Conservation (phyloP, 2,888 invertebrate species). For the Lasiommata megera region DNA sequence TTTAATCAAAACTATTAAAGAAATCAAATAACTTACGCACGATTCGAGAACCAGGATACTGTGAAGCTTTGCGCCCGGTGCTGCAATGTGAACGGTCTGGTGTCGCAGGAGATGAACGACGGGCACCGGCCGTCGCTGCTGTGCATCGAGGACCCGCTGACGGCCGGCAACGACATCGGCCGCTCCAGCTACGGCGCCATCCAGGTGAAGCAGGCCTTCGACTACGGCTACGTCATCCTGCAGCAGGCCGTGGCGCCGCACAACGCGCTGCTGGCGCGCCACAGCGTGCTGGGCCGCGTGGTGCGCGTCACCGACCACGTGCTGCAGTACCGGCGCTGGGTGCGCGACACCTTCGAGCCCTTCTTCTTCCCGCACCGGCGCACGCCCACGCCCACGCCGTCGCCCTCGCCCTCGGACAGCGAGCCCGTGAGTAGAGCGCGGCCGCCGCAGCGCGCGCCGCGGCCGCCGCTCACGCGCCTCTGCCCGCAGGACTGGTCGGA, state of each 20-base stretch:
- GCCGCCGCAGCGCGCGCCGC: constrained; percentile 25
- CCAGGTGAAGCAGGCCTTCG: constrained; percentile 92
- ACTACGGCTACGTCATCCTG: constrained; percentile 95
- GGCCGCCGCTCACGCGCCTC: constrained; percentile 23
- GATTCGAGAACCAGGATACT: too few species aligned
- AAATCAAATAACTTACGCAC: too few species aligned
- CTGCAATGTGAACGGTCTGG: too few species aligned
- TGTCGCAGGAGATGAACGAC: constrained; percentile 94
- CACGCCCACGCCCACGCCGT: constrained; percentile 26
- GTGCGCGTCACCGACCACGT: constrained; percentile 97
- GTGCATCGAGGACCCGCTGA: constrained; percentile 98
- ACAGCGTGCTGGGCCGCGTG: constrained; percentile 92
- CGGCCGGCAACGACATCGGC: constrained; percentile 98
- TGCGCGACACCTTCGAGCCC: constrained; percentile 68
- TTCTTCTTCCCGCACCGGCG: constrained; percentile 64
- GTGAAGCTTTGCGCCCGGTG: too few species aligned
- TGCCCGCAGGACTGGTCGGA: constrained; percentile 36
- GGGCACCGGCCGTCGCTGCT: constrained; percentile 96
- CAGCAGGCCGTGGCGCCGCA: constrained; percentile 86
- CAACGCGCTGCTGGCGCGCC: constrained; percentile 73
- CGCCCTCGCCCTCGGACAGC: constrained; percentile 36
- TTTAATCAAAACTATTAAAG: too few species aligned
- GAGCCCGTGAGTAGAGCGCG: too few species aligned
- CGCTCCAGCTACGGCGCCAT: constrained; percentile 97
- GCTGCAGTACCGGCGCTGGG: constrained; percentile 81